These are phyloP conservation scores for Oriolus oriolus DNA, from an alignment of 2,113 vertebrate genomes.

Conservation along the genomic window DNA sequence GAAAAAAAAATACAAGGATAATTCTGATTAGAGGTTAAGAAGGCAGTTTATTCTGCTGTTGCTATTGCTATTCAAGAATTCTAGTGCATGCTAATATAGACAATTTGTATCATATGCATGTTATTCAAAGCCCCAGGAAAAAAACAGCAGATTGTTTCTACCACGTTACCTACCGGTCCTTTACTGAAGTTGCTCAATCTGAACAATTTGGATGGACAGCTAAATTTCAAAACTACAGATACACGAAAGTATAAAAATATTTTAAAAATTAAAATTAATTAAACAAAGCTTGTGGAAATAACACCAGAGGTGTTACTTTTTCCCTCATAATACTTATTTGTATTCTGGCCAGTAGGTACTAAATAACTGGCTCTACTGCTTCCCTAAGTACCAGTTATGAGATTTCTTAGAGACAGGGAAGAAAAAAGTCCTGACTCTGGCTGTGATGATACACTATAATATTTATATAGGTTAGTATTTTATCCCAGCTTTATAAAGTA, in stretches of 20 bases:
- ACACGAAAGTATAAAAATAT: background rate
- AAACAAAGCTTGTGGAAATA: background rate
- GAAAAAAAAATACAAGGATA: background rate
- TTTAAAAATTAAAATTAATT: background rate
- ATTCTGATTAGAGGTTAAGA: background rate
- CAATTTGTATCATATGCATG: background rate
- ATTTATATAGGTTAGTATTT: background rate
- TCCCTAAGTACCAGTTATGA: background rate
- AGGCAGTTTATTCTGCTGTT: background rate
- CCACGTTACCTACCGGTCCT: fast-evolving
- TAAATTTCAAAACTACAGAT: background rate
- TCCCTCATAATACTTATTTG: background rate
- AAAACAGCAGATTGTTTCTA: background rate
- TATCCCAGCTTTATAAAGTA: background rate
- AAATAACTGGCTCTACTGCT: background rate
- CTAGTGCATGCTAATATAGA: background rate
- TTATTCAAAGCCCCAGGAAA: background rate
- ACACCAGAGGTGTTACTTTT: background rate
- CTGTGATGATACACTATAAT: background rate
- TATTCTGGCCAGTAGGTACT: background rate
- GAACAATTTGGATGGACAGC: background rate
- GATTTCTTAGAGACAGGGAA: background rate
- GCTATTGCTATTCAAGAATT: background rate
- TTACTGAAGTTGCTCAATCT: background rate
- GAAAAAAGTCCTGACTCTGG: background rate